Percentiles rank a stretch among this genome's conserved stretches.
phyloP scores from a whole-genome alignment of 2,888 invertebrate species.

The Linnaemya tessellans region DNA sequence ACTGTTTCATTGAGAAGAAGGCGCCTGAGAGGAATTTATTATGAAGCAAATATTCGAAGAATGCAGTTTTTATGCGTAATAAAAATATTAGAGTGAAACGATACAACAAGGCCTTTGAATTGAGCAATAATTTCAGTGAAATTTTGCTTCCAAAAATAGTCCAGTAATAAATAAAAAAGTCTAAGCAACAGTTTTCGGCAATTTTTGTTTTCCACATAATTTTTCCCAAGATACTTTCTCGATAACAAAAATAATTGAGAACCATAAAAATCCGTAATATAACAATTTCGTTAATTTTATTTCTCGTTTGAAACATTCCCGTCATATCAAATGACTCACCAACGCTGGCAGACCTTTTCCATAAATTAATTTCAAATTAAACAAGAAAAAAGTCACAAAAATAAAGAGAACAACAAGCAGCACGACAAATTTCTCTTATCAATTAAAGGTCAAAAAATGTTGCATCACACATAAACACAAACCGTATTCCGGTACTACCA shows the following conservation, averaged over 20 bases:
- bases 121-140: too few species aligned
- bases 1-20: conserved; percentile 10
- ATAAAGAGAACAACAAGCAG: conserved; percentile 57
- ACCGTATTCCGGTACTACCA: conserved; percentile 33
- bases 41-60: background rate
- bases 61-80: background rate
- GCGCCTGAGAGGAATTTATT: conserved; percentile 64
- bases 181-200: too few species aligned
- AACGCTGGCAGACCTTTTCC: conserved; percentile 7
- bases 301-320: background rate
- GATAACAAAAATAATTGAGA: background rate
- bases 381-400: conserved; percentile 23
- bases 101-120: too few species aligned
- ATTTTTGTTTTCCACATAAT: too few species aligned
- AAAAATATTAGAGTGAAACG: background rate
- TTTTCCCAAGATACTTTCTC: background rate
- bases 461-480: conserved; percentile 44
- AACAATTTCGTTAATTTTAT: background rate
- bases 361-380: conserved; percentile 51
- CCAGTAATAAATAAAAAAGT: too few species aligned
- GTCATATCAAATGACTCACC: conserved; percentile 33
- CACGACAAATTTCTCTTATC: conserved; percentile 70
- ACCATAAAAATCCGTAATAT: background rate
- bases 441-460: conserved; percentile 70
- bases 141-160: too few species aligned